Base-by-base conservation (phyloP, 2,888 invertebrate species). In the Stenichneumon culpator region DNA sequence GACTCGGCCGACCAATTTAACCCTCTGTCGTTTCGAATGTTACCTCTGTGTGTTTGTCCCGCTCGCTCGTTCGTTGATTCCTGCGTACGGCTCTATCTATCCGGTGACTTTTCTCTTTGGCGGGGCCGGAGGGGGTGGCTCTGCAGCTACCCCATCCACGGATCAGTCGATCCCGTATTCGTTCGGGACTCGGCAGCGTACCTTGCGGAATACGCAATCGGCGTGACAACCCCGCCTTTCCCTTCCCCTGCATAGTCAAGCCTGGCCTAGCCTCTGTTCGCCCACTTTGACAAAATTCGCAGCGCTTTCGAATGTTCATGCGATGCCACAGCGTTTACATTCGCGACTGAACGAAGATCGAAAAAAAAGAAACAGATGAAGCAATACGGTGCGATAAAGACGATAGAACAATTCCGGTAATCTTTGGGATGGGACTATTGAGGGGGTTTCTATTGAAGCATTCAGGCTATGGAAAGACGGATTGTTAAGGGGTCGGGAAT, bases 191-290 rank as follows among this genome's bases (percentile, higher is more conserved):
- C 65, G 54, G 47, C 25, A 50, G 65, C 78, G 50, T 67, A 79
- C 82, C 73, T 69, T 25, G 74, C 70, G 79, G 84, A 84, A 84
- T 84, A 84, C 84, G 79, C 79, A 84, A 84, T 84, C 60, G 83
- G 65, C 65, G 65, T 67, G 69, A 54, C 67, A 72, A 57, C 25
- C 57, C 22, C 54, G 1, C 22, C 83, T 22, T 82, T 79, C 81
- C 77, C 84, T 77, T 73, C 86, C 77, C 80, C 25, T 3, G 47
- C 52, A 84, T 28, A 81, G 78, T 69, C 73, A 57, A 82, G 47
- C 72, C 39, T 44, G 25, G 54, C 39, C 50, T 52, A 28, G 44
- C 54, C 63, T 73, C 68, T 73, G 68, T 39, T 52, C 69, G 54
- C 73, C 32, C 79, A 75, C 63, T 65, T 63, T 67, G 14, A 52